Percentiles rank a stretch among this genome's conserved stretches.
Conservation (phyloP, 2,797 vertebrate species). For the Platalea minor region DNA sequence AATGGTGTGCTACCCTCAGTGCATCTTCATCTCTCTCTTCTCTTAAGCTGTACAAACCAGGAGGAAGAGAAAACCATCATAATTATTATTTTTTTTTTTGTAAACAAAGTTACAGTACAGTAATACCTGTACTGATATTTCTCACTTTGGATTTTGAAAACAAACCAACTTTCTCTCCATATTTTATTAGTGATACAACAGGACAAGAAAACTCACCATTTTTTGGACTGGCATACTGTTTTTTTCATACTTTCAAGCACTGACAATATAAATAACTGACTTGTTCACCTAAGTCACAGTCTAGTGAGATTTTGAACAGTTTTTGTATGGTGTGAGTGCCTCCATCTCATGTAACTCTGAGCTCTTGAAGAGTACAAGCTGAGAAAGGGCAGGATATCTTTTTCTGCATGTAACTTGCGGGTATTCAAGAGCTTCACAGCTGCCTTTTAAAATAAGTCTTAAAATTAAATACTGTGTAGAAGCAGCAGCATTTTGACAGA, state of each 20-base stretch:
- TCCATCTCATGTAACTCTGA: not conserved
- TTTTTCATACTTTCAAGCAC: not conserved
- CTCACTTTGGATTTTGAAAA: not conserved
- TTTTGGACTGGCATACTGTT: rapidly evolving
- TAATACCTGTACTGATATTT: not conserved
- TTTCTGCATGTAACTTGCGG: not conserved
- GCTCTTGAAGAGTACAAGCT: not conserved
- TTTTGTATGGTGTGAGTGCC: not conserved
- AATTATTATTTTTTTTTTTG: not conserved
- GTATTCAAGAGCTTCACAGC: not conserved
- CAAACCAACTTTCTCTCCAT: not conserved
- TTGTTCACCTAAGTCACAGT: not conserved
- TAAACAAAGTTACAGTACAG: not conserved
- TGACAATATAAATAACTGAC: not conserved
- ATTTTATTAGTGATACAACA: not conserved
- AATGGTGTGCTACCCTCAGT: not conserved
- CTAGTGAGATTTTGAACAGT: not conserved
- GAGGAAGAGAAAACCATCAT: not conserved
- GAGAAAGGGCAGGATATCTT: not conserved
- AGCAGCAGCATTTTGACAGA: not conserved
- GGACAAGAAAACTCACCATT: not conserved
- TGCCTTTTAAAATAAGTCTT: not conserved
- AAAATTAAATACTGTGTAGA: not conserved
- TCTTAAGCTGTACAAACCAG: not conserved
- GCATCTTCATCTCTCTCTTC: not conserved